Evolutionary conservation across 2,113 vertebrate genomes (phyloP).

Genomic region (Planiliza haematocheilus): DNA sequence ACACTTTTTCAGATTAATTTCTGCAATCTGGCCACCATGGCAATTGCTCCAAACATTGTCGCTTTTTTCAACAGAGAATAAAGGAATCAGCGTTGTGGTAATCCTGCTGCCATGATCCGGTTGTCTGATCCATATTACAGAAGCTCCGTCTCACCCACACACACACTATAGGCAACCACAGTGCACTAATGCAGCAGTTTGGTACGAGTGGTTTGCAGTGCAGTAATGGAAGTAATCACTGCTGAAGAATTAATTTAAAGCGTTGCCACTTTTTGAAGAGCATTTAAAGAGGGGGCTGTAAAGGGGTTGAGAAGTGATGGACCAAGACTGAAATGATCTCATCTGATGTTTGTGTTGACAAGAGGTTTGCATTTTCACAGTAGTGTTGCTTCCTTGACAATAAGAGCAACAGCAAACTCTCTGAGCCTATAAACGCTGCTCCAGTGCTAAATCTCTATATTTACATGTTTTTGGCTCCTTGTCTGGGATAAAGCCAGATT

Average conservation of each 20-base stretch:
- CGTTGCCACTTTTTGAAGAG: accelerated
- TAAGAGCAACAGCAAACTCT: background rate
- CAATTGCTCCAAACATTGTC: background rate
- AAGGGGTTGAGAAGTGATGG: too few relatives aligned
- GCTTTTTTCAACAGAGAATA: conserved; percentile 43
- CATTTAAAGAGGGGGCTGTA: background rate
- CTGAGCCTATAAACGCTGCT: conserved; percentile 6
- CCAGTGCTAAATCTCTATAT: background rate
- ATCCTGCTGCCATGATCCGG: conserved; percentile 32
- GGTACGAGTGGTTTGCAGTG: conserved; percentile 6
- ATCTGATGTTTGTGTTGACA: too few relatives aligned
- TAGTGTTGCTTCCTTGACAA: too few relatives aligned
- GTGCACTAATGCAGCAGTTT: conserved; percentile 14
- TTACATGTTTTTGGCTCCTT: background rate
- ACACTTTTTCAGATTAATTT: background rate
- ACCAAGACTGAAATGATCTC: background rate
- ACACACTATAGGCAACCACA: conserved; percentile 29
- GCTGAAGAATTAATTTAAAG: background rate
- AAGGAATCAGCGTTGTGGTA: conserved; percentile 2
- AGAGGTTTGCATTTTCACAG: too few relatives aligned
- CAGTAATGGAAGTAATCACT: background rate
- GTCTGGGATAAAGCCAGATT: background rate
- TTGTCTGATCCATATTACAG: conserved; percentile 49
- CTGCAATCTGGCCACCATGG: background rate
- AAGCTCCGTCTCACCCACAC: conserved; percentile 25